phyloP scores from a whole-genome alignment of 2,797 vertebrate genomes.

The Centroberyx gerrardi region DNA sequence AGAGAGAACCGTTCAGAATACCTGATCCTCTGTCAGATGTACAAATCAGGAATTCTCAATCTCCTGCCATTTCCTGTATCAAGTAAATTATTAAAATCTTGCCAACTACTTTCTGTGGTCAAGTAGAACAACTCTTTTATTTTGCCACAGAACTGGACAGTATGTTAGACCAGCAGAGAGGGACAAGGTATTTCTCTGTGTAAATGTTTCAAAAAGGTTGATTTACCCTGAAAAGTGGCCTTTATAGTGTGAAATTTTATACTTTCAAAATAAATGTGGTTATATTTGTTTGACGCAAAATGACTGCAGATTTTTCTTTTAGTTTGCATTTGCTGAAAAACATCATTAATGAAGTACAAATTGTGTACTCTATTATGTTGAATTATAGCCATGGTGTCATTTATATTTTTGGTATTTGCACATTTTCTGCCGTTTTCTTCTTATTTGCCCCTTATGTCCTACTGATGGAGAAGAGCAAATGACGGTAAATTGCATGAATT shows the following conservation, averaged over 20 bases:
- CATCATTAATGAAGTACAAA: background rate
- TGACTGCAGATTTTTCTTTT: slow-evolving; percentile 52
- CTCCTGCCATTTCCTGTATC: slow-evolving; percentile 84
- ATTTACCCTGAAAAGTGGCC: slow-evolving; percentile 90
- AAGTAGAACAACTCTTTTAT: slow-evolving; percentile 80
- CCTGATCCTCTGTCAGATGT: slow-evolving; percentile 82
- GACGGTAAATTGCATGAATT: background rate
- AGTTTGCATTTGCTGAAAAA: background rate
- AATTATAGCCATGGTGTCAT: background rate
- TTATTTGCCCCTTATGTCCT: too few species aligned
- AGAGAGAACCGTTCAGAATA: slow-evolving; percentile 74
- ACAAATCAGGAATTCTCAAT: slow-evolving; percentile 83
- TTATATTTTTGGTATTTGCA: background rate
- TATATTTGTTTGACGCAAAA: slow-evolving; percentile 88
- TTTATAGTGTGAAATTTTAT: slow-evolving; percentile 92
- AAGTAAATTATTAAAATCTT: slow-evolving; percentile 86
- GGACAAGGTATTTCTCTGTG: slow-evolving; percentile 81
- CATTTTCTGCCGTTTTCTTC: background rate
- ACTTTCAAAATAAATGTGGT: slow-evolving; percentile 92
- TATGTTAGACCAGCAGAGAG: slow-evolving; percentile 80
- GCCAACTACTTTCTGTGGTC: slow-evolving; percentile 86
- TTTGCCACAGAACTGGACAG: slow-evolving; percentile 83
- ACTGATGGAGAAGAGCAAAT: too few species aligned
- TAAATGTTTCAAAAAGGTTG: slow-evolving; percentile 83
- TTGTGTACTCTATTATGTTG: background rate